A percentile compares a stretch with the other conserved stretches of the same genome.
Conservation (phyloP, 2,113 vertebrate genomes). For the Caranx melampygus region DNA sequence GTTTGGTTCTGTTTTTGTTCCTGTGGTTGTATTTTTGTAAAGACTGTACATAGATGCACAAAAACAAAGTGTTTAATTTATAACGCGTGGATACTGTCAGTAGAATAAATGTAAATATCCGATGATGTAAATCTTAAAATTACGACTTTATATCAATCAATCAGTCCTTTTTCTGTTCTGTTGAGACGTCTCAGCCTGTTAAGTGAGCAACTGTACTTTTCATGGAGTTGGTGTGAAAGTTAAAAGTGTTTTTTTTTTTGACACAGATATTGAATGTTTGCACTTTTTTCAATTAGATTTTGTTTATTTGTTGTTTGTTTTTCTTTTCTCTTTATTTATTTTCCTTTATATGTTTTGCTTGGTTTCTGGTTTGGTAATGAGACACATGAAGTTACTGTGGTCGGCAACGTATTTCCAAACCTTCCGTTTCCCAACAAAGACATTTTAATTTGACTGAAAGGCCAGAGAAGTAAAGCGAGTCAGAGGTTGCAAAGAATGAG, state of each 20-base stretch:
- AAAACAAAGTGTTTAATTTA: conserved; percentile 47
- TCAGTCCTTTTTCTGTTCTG: background rate
- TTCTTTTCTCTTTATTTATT: background rate
- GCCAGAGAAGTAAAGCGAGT: background rate
- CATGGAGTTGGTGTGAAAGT: background rate
- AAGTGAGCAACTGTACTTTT: conserved; percentile 9
- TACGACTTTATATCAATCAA: conserved; percentile 66
- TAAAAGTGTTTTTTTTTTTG: background rate
- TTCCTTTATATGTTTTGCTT: background rate
- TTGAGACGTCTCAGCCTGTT: conserved; percentile 9
- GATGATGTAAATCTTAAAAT: conserved; percentile 62
- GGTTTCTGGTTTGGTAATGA: background rate
- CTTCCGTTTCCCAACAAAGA: background rate
- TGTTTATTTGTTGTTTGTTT: background rate
- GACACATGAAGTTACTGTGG: too few species aligned
- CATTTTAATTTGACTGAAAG: background rate
- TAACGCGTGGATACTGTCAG: conserved; percentile 52
- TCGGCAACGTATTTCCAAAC: too few species aligned
- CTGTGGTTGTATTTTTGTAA: conserved; percentile 75
- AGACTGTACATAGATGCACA: conserved; percentile 56
- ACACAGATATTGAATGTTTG: background rate
- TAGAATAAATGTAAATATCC: conserved; percentile 72
- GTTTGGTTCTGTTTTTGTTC: conserved; percentile 19
- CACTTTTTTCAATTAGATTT: too few species aligned
- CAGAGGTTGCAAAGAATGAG: background rate